Percentiles rank a stretch among this genome's conserved stretches.
These are phyloP conservation scores for Cacatua alba DNA, from an alignment of 2,113 vertebrate species.

Conservation along the genomic window DNA sequence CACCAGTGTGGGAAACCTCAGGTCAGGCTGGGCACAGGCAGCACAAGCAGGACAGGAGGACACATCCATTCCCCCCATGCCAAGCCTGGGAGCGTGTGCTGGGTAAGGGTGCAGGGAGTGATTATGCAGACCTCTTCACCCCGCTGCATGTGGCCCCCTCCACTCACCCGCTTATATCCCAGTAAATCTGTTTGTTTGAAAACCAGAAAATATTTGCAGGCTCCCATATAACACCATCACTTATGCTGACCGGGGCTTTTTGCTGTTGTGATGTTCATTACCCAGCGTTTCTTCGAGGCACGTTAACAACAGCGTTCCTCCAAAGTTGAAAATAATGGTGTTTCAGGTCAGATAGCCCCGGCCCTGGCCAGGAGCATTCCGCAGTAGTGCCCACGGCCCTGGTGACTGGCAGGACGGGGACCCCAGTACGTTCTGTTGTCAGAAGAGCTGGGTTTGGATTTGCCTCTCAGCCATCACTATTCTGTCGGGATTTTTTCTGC, in stretches of 20 bases:
- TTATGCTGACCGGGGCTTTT: neutral
- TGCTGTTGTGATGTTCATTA: neutral
- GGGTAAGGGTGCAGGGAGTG: neutral
- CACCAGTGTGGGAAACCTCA: accelerated
- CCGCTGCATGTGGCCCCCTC: neutral
- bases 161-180: neutral
- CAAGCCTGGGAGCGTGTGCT: neutral
- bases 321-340: neutral
- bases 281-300: too few species aligned
- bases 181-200: neutral
- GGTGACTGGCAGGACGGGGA: neutral
- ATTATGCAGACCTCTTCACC: neutral
- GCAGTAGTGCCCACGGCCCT: neutral
- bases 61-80: accelerated
- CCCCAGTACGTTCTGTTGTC: accelerated
- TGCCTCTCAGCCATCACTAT: neutral
- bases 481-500: neutral
- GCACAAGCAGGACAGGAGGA: neutral
- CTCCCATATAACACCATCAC: neutral
- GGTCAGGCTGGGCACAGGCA: neutral
- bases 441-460: neutral
- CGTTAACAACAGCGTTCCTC: neutral
- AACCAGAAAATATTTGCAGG: neutral
- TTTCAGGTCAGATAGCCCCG: neutral
- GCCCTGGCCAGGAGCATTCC: neutral